Conservation (phyloP, 2,113 vertebrate genomes). For the Melanocharis versteri region DNA sequence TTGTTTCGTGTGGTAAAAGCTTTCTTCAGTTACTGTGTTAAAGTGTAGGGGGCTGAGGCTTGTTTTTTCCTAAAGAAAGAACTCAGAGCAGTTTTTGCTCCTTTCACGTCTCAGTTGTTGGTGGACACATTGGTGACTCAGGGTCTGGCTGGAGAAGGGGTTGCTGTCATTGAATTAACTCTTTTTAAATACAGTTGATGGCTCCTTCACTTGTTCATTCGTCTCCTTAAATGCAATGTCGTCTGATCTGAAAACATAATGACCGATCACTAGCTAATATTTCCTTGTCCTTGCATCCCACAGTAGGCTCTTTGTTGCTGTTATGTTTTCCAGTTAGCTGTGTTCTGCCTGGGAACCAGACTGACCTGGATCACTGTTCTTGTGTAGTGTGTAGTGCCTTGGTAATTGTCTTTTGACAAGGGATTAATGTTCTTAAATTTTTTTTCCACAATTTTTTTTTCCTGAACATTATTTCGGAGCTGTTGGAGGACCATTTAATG, state of each 20-base stretch:
- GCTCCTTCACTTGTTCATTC: background rate
- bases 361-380: background rate
- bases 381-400: background rate
- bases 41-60: background rate
- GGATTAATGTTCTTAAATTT: fast-evolving
- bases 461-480: background rate
- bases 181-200: background rate
- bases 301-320: background rate
- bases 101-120: background rate
- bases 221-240: background rate
- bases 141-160: background rate
- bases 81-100: background rate
- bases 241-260: background rate
- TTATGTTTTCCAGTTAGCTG: background rate
- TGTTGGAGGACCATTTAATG: background rate
- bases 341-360: background rate
- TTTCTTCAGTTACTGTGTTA: background rate
- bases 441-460: fast-evolving
- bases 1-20: background rate
- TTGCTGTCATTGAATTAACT: background rate
- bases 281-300: background rate
- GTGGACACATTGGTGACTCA: background rate
- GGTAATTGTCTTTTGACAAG: background rate
- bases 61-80: background rate
- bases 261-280: background rate